Evolutionary conservation across 2,113 vertebrate genomes (phyloP).

Genomic region (Chrysemys picta): DNA sequence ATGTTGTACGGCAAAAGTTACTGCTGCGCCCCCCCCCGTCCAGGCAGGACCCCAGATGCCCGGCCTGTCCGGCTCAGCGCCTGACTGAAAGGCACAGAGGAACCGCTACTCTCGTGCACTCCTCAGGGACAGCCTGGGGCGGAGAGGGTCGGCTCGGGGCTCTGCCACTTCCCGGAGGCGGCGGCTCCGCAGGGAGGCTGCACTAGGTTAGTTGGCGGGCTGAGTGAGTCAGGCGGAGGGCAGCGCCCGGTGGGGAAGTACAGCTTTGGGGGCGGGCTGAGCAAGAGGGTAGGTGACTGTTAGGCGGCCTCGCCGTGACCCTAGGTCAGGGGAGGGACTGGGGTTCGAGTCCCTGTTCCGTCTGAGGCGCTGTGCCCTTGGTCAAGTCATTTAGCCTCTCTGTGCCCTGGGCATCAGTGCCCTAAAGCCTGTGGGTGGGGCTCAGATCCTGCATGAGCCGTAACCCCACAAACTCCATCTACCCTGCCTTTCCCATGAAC

Average conservation of each 20-base stretch:
- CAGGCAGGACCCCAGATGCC: background rate
- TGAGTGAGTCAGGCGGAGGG: background rate
- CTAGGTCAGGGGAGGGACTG: rapidly evolving
- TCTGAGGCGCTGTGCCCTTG: background rate
- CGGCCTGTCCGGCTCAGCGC: background rate
- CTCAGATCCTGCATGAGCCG: too few species aligned
- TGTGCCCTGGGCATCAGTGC: too few species aligned
- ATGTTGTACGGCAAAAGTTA: constrained; percentile 64
- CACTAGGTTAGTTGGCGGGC: background rate
- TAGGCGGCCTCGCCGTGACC: too few species aligned
- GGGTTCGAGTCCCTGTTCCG: rapidly evolving
- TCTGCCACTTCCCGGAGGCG: background rate
- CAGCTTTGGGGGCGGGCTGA: background rate
- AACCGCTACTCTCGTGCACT: background rate
- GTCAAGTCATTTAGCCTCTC: background rate
- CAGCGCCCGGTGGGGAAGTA: background rate
- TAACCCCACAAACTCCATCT: too few species aligned
- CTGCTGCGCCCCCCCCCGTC: background rate
- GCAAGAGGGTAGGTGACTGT: too few species aligned
- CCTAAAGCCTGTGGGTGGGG: too few species aligned
- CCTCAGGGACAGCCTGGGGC: too few species aligned
- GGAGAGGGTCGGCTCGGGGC: too few species aligned
- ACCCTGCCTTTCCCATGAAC: too few species aligned
- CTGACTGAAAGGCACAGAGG: background rate
- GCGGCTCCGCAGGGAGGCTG: rapidly evolving